Evolutionary conservation across 2,888 invertebrate genomes (phyloP), one percentile per base, ranked within the genome.

Genomic region (Salticus scenicus): DNA sequence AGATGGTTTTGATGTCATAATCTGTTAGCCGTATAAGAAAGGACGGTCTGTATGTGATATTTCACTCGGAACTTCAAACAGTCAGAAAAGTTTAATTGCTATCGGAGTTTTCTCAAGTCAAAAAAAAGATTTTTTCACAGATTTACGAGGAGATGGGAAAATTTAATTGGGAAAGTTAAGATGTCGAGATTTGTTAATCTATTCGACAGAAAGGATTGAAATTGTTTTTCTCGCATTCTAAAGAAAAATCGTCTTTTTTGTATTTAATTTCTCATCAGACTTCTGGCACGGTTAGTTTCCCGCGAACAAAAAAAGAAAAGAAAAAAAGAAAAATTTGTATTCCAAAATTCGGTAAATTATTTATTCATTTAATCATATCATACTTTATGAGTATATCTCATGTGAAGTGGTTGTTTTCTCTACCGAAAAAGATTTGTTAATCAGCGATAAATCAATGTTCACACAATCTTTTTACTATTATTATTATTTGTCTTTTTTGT

Each of bases 1-100:
- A 47, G 67, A 67, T 31, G 33, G 66, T 27, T 51, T 47, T 30
- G 17, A 30, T n/a, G 10, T 20, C n/a, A n/a, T 67, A 67, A 67
- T 76, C 76, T 67, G 24, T 12, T 47, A 2, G 7, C 7, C 1
- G 2, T n/a, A n/a, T n/a, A n/a, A n/a, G n/a, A n/a, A n/a, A n/a
- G n/a, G n/a, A 12, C 7, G 12, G 24, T 24, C 2, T 24, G 4
- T 12, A 5, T 37, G 37, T 12, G 37, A 37, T 37, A 12, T 20
- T 4, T 1, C 57, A 24, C 24, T 24, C 8, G 8, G 47, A 47
- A 12, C 7, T 47, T 47, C n/a, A 5, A n/a, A 24, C 24, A 7
- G 24, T 24, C 24, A 5, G 24, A 24, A 5, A n/a, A 2, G 20
- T 4, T 4, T 24, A 57, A 57, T 57, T 57, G 24, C 7, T 7